A percentile compares a stretch with the other conserved stretches of the same genome.
phyloP scores from a whole-genome alignment of 2,888 invertebrate species.

The Heliconius aoede region DNA sequence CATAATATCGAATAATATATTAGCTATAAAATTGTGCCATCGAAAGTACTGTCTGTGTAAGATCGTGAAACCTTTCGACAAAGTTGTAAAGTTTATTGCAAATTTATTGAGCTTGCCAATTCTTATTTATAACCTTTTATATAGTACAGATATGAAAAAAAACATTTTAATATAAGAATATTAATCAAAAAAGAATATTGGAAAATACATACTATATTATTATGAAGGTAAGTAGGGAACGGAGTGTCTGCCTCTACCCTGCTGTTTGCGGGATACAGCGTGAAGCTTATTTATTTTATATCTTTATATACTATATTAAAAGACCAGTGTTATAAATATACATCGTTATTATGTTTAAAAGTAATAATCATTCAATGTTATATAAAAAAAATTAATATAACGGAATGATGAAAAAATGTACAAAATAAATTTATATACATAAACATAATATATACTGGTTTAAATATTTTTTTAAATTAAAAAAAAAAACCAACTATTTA shows the following conservation, averaged over 20 bases:
- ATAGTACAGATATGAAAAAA: background rate
- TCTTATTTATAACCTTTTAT: background rate
- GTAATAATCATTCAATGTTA: background rate
- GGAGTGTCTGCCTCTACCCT: too few species aligned
- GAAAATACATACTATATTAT: too few species aligned
- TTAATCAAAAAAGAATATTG: too few species aligned
- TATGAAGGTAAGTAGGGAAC: too few species aligned
- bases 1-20: constrained; percentile 37
- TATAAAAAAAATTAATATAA: background rate
- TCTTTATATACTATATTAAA: background rate
- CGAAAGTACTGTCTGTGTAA: constrained; percentile 17
- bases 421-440: background rate
- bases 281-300: too few species aligned
- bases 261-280: too few species aligned
- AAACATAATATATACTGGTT: background rate
- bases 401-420: background rate
- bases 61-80: constrained; percentile 23
- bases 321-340: background rate
- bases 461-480: too few species aligned
- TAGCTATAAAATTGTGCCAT: constrained; percentile 26
- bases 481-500: too few species aligned
- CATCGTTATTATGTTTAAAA: background rate
- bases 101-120: constrained; percentile 14
- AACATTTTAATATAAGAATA: background rate
- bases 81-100: constrained; percentile 20